Conservation (phyloP, 2,888 invertebrate species). For the Drosophila helvetica region DNA sequence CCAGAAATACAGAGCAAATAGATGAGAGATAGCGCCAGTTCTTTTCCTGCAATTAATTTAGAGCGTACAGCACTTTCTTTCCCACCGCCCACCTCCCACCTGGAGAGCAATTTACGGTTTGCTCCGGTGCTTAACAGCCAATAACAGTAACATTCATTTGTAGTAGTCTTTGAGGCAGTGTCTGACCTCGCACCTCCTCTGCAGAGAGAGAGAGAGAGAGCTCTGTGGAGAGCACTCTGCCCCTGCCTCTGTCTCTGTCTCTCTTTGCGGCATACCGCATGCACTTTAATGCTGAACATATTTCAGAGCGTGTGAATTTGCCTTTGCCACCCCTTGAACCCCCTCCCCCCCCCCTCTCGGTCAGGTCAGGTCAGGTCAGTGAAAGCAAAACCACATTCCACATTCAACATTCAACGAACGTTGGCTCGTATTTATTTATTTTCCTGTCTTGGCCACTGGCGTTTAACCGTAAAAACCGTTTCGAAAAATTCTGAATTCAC, state of each 20-base stretch:
- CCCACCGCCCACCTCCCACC: neutral
- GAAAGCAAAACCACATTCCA: slow-evolving; percentile 27
- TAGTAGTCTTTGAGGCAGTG: neutral
- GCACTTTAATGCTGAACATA: slow-evolving; percentile 57
- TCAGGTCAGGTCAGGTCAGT: slow-evolving; percentile 9
- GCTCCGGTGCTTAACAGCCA: slow-evolving; percentile 19
- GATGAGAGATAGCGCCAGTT: neutral
- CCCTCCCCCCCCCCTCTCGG: neutral
- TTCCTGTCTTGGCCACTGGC: slow-evolving; percentile 14
- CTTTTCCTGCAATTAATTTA: neutral
- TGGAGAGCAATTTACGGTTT: slow-evolving; percentile 14
- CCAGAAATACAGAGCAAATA: neutral
- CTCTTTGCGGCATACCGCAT: slow-evolving; percentile 31
- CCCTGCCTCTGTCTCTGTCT: neutral
- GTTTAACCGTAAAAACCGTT: slow-evolving; percentile 23
- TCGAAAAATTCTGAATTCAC: slow-evolving; percentile 57
- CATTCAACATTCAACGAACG: slow-evolving; percentile 15
- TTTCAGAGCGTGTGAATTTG: slow-evolving; percentile 43
- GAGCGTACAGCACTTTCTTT: neutral
- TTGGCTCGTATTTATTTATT: slow-evolving; percentile 50
- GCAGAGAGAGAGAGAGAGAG: too few species aligned
- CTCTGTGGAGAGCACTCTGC: neutral
- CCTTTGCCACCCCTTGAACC: neutral
- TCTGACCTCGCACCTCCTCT: neutral
- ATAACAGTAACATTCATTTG: slow-evolving; percentile 25